These are phyloP conservation scores for Eptatretus burgeri DNA, from an alignment of 2,113 vertebrate species.

Conservation along the genomic window DNA sequence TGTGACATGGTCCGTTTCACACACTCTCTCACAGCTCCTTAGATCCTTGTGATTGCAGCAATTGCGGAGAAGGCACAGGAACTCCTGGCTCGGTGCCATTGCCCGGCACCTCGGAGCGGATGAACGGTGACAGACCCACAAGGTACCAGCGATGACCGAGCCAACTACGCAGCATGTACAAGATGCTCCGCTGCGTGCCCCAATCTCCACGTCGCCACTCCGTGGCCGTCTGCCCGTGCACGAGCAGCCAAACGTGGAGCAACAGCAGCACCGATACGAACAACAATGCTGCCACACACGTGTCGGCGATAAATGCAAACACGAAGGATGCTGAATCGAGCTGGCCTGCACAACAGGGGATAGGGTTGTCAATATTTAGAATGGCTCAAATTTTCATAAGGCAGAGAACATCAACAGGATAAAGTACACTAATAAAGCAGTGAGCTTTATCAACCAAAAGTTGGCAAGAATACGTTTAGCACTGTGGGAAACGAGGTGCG, in stretches of 20 bases:
- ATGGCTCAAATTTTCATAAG: no score
- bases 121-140: constrained; percentile 39
- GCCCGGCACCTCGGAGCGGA: constrained; percentile 10
- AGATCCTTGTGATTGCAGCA: no score
- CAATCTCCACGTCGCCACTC: constrained; percentile 38
- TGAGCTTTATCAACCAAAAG: no score
- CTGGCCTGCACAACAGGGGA: constrained; percentile 21
- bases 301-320: constrained; percentile 47
- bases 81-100: no score
- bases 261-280: constrained; percentile 41
- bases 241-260: constrained; percentile 34
- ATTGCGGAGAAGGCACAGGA: no score
- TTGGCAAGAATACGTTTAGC: no score
- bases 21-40: no score
- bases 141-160: constrained; percentile 37
- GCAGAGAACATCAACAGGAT: no score
- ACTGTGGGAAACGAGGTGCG: no score
- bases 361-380: no score
- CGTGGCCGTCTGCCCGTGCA: constrained; percentile 43
- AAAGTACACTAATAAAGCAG: no score
- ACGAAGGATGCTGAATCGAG: constrained; percentile 33
- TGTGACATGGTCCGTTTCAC: no score
- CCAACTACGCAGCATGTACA: constrained; percentile 15
- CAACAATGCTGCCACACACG: constrained; percentile 40
- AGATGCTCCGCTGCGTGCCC: constrained; percentile 21